phyloP scores from a whole-genome alignment of 2,797 vertebrate species.

The Cetoscarus ocellatus region DNA sequence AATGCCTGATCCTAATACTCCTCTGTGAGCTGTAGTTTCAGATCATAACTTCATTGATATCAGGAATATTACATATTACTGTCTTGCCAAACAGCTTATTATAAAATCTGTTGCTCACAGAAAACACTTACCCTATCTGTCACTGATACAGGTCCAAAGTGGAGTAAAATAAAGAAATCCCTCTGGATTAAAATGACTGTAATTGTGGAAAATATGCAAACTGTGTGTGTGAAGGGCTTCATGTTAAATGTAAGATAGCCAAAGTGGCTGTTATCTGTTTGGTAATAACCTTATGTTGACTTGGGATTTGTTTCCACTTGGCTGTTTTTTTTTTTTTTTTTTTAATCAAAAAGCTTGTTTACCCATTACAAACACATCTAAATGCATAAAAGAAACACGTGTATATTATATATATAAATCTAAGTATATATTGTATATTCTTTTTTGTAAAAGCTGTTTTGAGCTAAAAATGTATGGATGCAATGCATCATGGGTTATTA shows the following conservation, averaged over 20 bases:
- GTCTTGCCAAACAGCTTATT: slow-evolving; percentile 15
- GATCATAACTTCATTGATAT: slow-evolving; percentile 21
- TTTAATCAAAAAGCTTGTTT: slow-evolving; percentile 61
- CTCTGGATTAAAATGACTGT: slow-evolving; percentile 74
- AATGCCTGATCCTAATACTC: too few relatives aligned
- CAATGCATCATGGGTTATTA: slow-evolving; percentile 89
- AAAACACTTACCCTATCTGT: slow-evolving; percentile 28
- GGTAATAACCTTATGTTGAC: slow-evolving; percentile 74
- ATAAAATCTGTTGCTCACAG: slow-evolving; percentile 20
- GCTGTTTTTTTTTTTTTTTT: slow-evolving; percentile 61
- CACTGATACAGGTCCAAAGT: slow-evolving; percentile 47
- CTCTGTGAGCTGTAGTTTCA: too few relatives aligned
- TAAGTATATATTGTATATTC: slow-evolving; percentile 86
- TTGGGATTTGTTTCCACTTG: slow-evolving; percentile 69
- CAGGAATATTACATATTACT: slow-evolving; percentile 10
- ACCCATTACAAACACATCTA: slow-evolving; percentile 76
- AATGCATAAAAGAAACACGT: slow-evolving; percentile 84
- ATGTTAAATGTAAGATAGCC: slow-evolving; percentile 74
- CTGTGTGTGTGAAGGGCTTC: slow-evolving; percentile 84
- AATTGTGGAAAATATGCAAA: slow-evolving; percentile 85
- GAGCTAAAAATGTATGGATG: slow-evolving; percentile 88
- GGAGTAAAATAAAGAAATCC: slow-evolving; percentile 60
- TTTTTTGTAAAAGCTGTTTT: slow-evolving; percentile 89
- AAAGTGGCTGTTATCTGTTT: slow-evolving; percentile 70
- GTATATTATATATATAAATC: slow-evolving; percentile 84